Conservation (phyloP, 2,113 vertebrate genomes). For the Ramphastos sulfuratus region DNA sequence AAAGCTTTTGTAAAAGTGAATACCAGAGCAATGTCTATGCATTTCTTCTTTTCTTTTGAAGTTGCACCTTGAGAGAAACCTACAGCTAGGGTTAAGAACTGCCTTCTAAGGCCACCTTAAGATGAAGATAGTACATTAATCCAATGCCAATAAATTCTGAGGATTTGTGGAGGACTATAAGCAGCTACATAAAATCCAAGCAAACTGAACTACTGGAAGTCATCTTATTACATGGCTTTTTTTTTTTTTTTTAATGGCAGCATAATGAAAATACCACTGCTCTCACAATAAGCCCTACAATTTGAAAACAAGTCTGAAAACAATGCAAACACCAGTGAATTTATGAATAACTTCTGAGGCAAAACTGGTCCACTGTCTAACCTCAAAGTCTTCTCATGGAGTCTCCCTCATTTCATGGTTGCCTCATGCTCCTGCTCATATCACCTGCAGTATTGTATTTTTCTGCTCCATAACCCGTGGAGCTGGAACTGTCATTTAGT, state of each 20-base stretch:
- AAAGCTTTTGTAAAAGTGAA: not conserved
- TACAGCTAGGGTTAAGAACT: not conserved
- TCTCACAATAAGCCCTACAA: not conserved
- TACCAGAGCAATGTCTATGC: not conserved
- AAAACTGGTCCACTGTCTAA: not conserved
- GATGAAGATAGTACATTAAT: not conserved
- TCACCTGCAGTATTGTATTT: not conserved
- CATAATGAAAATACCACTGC: not conserved
- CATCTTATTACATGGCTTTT: not conserved
- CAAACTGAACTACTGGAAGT: not conserved
- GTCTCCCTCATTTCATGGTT: not conserved
- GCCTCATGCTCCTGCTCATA: not conserved
- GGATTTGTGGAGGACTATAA: not conserved
- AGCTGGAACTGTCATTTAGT: not conserved
- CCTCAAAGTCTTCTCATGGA: not conserved
- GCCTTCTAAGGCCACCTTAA: not conserved
- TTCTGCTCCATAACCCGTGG: not conserved
- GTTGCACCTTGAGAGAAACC: not conserved
- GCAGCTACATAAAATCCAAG: not conserved
- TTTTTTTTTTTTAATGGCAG: not conserved
- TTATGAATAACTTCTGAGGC: not conserved
- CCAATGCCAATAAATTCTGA: not conserved
- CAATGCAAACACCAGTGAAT: not conserved
- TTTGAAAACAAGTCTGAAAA: constrained; percentile 14
- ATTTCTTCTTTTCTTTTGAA: not conserved